phyloP scores from a whole-genome alignment of 2,888 invertebrate genomes.

The Morinoia aosen region DNA sequence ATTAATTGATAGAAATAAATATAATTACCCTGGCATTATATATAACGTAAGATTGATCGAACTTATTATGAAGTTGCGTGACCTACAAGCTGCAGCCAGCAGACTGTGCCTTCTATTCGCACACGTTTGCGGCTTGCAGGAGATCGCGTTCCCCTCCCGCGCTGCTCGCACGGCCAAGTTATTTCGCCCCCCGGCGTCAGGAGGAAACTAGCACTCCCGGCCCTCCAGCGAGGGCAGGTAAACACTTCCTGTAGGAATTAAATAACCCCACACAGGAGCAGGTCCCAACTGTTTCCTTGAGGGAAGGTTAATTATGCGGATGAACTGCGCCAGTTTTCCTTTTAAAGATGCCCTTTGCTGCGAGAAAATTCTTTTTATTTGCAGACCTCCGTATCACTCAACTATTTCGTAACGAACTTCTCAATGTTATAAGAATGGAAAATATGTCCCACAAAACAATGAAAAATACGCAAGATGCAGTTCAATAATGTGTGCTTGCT shows the following conservation, averaged over 20 bases:
- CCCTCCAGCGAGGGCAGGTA: neutral
- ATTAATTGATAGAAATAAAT: no score
- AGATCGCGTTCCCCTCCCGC: neutral
- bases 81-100: no score
- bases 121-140: no score
- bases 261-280: neutral
- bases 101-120: no score
- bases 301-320: neutral
- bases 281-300: neutral
- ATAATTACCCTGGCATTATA: no score
- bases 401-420: neutral
- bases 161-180: neutral
- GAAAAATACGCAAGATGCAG: neutral
- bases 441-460: neutral
- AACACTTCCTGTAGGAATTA: neutral
- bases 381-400: neutral
- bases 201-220: neutral
- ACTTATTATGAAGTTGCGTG: no score
- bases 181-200: neutral
- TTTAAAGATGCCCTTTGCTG: neutral
- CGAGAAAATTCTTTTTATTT: neutral
- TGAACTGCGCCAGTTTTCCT: neutral
- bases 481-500: neutral
- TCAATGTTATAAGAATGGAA: neutral
- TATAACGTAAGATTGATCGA: no score